Percentiles rank a stretch among this genome's conserved stretches.
These are phyloP conservation scores for Peromyscus leucopus DNA, from an alignment of 2,113 vertebrate genomes.

Conservation along the genomic window DNA sequence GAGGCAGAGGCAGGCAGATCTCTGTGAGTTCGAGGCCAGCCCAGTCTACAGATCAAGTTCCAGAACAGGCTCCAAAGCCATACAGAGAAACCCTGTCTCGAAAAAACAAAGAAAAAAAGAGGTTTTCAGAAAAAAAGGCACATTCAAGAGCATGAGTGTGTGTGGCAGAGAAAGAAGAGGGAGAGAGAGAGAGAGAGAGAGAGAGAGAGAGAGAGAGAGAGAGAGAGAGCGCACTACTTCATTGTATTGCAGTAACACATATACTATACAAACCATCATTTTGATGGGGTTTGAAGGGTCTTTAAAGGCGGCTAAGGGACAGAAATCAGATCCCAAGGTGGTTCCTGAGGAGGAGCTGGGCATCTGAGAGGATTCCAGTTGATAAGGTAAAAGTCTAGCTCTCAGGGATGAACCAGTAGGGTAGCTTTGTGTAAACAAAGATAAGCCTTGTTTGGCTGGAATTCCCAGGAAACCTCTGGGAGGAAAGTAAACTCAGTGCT, in stretches of 20 bases:
- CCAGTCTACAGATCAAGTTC: too few relatives aligned
- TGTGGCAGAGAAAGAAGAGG: neutral
- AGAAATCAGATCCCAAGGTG: neutral
- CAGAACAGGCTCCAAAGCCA: too few relatives aligned
- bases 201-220: neutral
- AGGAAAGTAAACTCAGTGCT: neutral
- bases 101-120: too few relatives aligned
- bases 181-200: too few relatives aligned
- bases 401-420: neutral
- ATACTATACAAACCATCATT: neutral
- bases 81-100: too few relatives aligned
- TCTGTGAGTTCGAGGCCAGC: too few relatives aligned
- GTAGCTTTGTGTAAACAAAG: neutral
- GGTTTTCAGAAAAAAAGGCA: neutral
- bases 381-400: neutral
- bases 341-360: neutral
- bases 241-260: neutral
- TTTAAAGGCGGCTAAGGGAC: neutral
- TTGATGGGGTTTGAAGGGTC: neutral
- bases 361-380: neutral
- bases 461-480: neutral
- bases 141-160: neutral
- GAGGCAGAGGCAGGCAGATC: too few relatives aligned
- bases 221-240: neutral
- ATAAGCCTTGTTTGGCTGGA: neutral